phyloP scores from a whole-genome alignment of 2,113 vertebrate species.

The Aphyosemion australe region DNA sequence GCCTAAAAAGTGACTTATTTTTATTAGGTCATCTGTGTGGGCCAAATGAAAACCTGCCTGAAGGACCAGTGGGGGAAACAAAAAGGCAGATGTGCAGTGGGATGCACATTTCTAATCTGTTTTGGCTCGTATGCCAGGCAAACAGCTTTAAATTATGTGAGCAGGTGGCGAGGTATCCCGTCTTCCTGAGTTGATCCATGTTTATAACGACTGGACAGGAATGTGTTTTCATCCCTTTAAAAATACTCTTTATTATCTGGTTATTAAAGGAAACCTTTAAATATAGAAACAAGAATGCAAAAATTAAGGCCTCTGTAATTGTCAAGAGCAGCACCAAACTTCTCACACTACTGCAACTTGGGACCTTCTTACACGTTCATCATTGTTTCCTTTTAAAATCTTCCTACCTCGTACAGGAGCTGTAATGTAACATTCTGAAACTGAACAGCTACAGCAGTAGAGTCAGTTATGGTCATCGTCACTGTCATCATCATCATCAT shows the following conservation, averaged over 20 bases:
- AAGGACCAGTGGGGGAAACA: neutral
- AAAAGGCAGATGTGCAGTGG: neutral
- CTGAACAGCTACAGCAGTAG: no score
- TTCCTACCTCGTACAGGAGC: no score
- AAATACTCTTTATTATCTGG: neutral
- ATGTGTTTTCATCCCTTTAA: neutral
- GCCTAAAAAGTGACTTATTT: conserved; percentile 7
- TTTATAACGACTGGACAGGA: no score
- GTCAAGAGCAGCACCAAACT: no score
- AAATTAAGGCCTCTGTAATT: neutral
- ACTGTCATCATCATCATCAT: no score
- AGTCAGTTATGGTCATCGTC: no score
- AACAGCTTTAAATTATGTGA: neutral
- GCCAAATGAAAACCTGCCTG: neutral
- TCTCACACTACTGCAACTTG: no score
- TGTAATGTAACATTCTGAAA: no score
- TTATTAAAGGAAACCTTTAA: neutral
- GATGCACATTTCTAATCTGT: neutral
- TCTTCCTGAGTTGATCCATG: neutral
- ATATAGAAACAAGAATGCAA: neutral
- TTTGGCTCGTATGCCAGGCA: neutral
- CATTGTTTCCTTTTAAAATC: no score
- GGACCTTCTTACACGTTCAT: no score
- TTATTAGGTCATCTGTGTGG: neutral
- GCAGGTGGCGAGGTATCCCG: neutral